These are phyloP conservation scores for Indri indri DNA, from an alignment of 2,113 vertebrate genomes.

Conservation along the genomic window DNA sequence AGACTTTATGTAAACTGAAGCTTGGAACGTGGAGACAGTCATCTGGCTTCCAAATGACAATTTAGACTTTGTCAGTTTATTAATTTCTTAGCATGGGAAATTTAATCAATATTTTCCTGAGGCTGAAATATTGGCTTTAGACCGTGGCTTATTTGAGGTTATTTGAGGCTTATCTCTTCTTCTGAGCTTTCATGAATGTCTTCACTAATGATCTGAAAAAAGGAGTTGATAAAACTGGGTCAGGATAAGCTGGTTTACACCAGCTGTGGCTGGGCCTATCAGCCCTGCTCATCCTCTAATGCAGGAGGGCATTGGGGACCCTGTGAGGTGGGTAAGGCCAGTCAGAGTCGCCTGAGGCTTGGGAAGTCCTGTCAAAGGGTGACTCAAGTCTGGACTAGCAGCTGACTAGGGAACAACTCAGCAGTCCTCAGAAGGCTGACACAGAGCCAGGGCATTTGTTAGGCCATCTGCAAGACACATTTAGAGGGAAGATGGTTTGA, in stretches of 20 bases:
- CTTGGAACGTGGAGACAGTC: neutral
- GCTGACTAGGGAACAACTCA: neutral
- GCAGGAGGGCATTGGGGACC: neutral
- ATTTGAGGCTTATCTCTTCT: neutral
- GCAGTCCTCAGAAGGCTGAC: neutral
- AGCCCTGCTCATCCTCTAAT: neutral
- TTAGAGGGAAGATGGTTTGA: neutral
- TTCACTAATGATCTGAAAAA: slow-evolving; percentile 5
- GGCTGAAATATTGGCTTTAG: neutral
- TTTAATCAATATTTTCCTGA: neutral
- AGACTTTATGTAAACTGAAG: neutral
- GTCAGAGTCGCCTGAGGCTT: neutral
- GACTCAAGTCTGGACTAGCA: neutral
- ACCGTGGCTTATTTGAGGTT: neutral
- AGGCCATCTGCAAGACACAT: neutral
- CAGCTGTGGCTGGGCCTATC: neutral
- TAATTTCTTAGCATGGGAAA: neutral
- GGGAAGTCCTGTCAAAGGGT: neutral
- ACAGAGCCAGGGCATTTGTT: neutral
- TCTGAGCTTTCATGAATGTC: neutral
- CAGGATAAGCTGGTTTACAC: neutral
- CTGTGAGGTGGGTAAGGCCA: neutral
- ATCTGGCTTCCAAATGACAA: neutral
- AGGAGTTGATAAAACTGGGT: neutral
- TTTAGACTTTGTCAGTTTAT: neutral